phyloP scores from a whole-genome alignment of 2,888 invertebrate genomes.

The Spilarctia lutea region DNA sequence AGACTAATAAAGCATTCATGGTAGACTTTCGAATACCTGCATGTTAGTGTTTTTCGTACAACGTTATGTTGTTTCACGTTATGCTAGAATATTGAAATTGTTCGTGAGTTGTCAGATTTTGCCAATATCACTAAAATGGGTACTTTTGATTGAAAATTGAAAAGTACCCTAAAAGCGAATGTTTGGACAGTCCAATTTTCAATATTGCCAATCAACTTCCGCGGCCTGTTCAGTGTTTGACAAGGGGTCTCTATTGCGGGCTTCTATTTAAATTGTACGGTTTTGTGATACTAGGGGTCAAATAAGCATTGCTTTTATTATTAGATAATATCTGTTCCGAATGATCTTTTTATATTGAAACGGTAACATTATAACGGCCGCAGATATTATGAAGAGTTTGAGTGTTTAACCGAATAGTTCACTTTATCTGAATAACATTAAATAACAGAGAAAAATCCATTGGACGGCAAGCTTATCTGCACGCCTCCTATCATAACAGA shows the following conservation, averaged over 20 bases:
- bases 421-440: conserved; percentile 4
- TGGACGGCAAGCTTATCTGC: conserved; percentile 11
- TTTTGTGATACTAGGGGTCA: conserved; percentile 65
- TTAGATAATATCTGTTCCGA: conserved; percentile 48
- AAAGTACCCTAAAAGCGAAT: conserved; percentile 66
- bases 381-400: background rate
- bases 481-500: conserved; percentile 24
- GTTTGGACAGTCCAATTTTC: conserved; percentile 74
- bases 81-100: conserved; percentile 47
- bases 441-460: conserved; percentile 9
- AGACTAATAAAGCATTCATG: conserved; percentile 68
- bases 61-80: conserved; percentile 47
- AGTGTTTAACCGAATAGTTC: background rate
- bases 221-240: conserved; percentile 66
- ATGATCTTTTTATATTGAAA: conserved; percentile 57
- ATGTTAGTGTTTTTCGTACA: conserved; percentile 58
- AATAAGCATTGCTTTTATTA: conserved; percentile 63
- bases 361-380: conserved; percentile 20
- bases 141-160: conserved; percentile 66
- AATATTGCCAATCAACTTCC: conserved; percentile 75
- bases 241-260: conserved; percentile 60
- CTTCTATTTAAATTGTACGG: conserved; percentile 71
- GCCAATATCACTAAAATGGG: conserved; percentile 61
- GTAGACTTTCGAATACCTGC: conserved; percentile 67
- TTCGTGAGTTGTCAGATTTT: conserved; percentile 61